A percentile compares a stretch with the other conserved stretches of the same genome.
Conservation (phyloP, 2,888 invertebrate genomes). For the Drosophila melanocephala region DNA sequence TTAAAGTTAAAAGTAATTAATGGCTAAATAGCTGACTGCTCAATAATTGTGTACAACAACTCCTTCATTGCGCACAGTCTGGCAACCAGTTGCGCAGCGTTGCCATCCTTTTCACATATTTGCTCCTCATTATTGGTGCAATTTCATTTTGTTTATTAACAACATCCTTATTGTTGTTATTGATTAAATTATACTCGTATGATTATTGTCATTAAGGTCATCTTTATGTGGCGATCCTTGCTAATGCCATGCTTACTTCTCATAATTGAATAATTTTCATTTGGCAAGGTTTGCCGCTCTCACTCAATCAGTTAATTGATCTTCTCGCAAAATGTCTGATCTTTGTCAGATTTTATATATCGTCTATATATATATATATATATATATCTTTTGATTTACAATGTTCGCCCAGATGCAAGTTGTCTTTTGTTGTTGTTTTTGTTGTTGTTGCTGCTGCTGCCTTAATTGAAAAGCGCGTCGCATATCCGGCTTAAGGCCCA, state of each 20-base stretch:
- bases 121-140: background rate
- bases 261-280: background rate
- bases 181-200: background rate
- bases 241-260: background rate
- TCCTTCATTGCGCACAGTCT: background rate
- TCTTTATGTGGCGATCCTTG: background rate
- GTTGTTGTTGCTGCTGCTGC: conserved; percentile 8
- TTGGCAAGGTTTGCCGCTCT: background rate
- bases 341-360: background rate
- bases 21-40: background rate
- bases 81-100: background rate
- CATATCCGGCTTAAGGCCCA: conserved; percentile 69
- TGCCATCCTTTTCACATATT: background rate
- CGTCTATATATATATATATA: background rate
- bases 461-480: conserved; percentile 80
- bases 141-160: background rate
- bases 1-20: background rate
- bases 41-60: background rate
- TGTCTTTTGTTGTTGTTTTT: conserved; percentile 7
- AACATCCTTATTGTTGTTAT: background rate
- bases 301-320: background rate
- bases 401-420: conserved; percentile 34
- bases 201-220: background rate
- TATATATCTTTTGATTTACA: conserved; percentile 14
- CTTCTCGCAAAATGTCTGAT: background rate